phyloP scores from a whole-genome alignment of 2,888 invertebrate species.

The Macaria liturata region DNA sequence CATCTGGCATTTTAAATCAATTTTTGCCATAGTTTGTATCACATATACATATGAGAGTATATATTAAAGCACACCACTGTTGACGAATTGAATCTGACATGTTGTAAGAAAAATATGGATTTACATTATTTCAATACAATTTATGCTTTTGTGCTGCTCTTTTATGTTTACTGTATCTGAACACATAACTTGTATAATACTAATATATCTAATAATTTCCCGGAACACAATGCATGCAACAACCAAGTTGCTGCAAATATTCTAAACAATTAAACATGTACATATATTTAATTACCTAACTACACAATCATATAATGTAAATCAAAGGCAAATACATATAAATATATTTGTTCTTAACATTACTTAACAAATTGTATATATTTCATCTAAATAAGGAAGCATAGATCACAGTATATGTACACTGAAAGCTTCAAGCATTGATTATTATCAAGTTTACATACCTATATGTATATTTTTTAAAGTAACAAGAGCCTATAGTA shows the following conservation, averaged over 20 bases:
- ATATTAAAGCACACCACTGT: too few species aligned
- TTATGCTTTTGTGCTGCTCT: background rate
- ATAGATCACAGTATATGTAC: conserved; percentile 18
- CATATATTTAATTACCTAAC: conserved; percentile 14
- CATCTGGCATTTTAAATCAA: too few species aligned
- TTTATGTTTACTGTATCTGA: conserved; percentile 11
- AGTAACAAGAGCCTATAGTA: too few species aligned
- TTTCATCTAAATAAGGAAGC: conserved; percentile 20
- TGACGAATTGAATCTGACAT: too few species aligned
- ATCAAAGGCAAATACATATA: conserved; percentile 12
- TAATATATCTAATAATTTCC: conserved; percentile 10
- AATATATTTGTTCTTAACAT: conserved; percentile 16
- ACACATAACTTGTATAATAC: conserved; percentile 1
- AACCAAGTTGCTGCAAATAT: conserved; percentile 10
- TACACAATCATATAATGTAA: conserved; percentile 13
- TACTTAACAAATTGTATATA: conserved; percentile 24
- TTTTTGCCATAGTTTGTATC: too few species aligned
- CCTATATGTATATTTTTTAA: too few species aligned
- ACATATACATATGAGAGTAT: too few species aligned
- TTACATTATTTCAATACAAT: too few species aligned
- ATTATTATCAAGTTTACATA: background rate
- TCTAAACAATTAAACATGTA: conserved; percentile 13
- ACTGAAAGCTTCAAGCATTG: conserved; percentile 18
- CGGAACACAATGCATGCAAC: conserved; percentile 23
- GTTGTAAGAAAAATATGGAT: too few species aligned